phyloP scores from a whole-genome alignment of 2,113 vertebrate species.

The Mionectes macconnelli region DNA sequence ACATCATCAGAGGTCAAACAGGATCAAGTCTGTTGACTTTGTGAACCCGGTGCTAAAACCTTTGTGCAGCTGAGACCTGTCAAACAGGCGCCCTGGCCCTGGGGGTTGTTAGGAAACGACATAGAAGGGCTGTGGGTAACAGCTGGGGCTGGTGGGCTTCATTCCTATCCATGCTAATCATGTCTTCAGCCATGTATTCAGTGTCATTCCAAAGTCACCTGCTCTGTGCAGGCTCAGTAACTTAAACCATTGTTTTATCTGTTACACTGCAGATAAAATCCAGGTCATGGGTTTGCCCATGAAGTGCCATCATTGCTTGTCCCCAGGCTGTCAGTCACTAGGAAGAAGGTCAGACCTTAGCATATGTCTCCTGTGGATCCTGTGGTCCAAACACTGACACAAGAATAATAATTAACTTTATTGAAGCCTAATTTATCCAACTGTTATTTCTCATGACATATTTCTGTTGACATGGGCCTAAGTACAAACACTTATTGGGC shows the following conservation, averaged over 20 bases:
- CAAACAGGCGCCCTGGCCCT: background rate
- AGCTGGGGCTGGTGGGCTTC: background rate
- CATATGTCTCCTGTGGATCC: background rate
- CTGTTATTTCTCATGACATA: slow-evolving; percentile 18
- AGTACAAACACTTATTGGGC: slow-evolving; percentile 1
- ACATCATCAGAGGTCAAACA: background rate
- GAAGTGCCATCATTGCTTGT: background rate
- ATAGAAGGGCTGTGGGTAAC: background rate
- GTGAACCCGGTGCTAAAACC: background rate
- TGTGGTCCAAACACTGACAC: background rate
- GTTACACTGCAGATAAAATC: background rate
- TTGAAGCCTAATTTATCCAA: slow-evolving; percentile 35
- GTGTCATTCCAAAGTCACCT: background rate
- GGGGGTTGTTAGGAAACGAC: background rate
- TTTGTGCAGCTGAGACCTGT: background rate
- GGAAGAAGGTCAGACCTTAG: background rate
- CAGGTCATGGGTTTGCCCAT: background rate
- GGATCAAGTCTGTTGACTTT: background rate
- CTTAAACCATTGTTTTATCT: background rate
- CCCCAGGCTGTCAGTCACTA: background rate
- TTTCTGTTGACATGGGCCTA: slow-evolving; percentile 34
- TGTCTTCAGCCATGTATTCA: background rate
- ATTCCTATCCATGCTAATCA: background rate
- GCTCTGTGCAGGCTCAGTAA: background rate
- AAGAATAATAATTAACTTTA: slow-evolving; percentile 59